Evolutionary conservation across 2,888 invertebrate species (phyloP), one percentile per base, ranked within the genome.

Genomic region (Drosophila hawaiiensis): DNA sequence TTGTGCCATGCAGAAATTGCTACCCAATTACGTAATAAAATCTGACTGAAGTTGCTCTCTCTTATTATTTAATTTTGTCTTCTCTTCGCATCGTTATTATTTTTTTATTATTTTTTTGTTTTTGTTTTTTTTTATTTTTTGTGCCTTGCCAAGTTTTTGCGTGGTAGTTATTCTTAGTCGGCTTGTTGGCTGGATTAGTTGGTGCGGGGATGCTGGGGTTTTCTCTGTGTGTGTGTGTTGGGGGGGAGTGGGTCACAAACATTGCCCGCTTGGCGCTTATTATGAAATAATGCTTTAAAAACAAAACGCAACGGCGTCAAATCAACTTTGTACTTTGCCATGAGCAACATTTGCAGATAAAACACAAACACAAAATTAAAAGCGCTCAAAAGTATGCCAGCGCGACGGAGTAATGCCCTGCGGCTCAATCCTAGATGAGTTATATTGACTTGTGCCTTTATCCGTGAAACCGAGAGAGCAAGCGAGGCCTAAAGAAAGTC

Each of bases 1-100:
- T 61, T 73, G 78, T 62, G 68, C 73, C 86, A 80, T 82, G 85
- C 74, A 84, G 84, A 87, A 89, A 87, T 87, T 87, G 88, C 89
- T 87, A 89, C 87, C 87, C 90, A 87, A 87, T 87, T 87, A 87
- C 88, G 88, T 85, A 85, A 89, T 87, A 85, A 87, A 89, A 87
- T 87, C 89, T 83, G 82, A 89, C 83, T 89, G 80, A 89, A 87
- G 89, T 87, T 87, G 80, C 52, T 29, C 78, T 80, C 84, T 86
- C 85, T 88, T 86, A 89, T 87, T 87, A 87, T 87, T 89, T 89
- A 89, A 87, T 89, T 89, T 82, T 86, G 87, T 83, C 76, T 84
- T 80, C 74, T 64, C 68, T 72, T 37, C 54, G 54, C 65, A 61
- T 64, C 53, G 33, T 33, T 54, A 64, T 47, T 55, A 14, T 56